These are phyloP conservation scores for Tachystola acroxantha DNA, from an alignment of 2,888 invertebrate species.

Conservation along the genomic window DNA sequence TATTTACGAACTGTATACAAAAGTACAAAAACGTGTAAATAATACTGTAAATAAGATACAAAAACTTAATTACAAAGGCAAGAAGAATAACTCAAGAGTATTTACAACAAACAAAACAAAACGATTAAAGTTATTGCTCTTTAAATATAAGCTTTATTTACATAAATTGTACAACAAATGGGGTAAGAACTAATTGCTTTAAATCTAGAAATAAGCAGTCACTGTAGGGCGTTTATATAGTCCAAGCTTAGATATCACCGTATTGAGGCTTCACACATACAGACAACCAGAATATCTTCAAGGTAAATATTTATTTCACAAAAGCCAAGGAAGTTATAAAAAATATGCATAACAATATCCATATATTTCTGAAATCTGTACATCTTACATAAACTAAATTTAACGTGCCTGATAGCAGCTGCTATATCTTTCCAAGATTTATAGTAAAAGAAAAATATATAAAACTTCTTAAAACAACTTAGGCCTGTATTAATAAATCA, in stretches of 20 bases:
- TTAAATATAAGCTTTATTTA: slow-evolving; percentile 8
- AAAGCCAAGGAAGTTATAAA: too few relatives aligned
- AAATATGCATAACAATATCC: too few relatives aligned
- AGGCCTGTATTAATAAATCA: too few relatives aligned
- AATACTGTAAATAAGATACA: slow-evolving; percentile 50
- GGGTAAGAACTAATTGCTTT: slow-evolving; percentile 6
- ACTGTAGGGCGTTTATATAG: slow-evolving; percentile 48
- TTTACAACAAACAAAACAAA: slow-evolving; percentile 30
- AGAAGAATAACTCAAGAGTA: slow-evolving; percentile 40
- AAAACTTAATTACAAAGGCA: slow-evolving; percentile 36
- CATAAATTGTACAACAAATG: slow-evolving; percentile 8
- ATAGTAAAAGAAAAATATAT: too few relatives aligned
- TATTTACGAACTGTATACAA: slow-evolving; percentile 24
- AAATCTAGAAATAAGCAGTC: slow-evolving; percentile 30
- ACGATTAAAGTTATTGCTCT: background rate
- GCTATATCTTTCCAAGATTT: too few relatives aligned
- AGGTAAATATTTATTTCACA: too few relatives aligned
- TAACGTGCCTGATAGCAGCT: too few relatives aligned
- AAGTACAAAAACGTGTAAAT: slow-evolving; percentile 31
- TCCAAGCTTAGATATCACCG: slow-evolving; percentile 32
- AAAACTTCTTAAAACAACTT: too few relatives aligned
- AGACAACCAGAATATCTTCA: background rate
- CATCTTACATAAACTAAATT: too few relatives aligned
- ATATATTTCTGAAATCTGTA: too few relatives aligned
- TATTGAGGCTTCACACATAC: slow-evolving; percentile 20